A percentile compares a stretch with the other conserved stretches of the same genome.
Evolutionary conservation across 2,113 vertebrate species (phyloP).

Genomic region (Alethe castanea): DNA sequence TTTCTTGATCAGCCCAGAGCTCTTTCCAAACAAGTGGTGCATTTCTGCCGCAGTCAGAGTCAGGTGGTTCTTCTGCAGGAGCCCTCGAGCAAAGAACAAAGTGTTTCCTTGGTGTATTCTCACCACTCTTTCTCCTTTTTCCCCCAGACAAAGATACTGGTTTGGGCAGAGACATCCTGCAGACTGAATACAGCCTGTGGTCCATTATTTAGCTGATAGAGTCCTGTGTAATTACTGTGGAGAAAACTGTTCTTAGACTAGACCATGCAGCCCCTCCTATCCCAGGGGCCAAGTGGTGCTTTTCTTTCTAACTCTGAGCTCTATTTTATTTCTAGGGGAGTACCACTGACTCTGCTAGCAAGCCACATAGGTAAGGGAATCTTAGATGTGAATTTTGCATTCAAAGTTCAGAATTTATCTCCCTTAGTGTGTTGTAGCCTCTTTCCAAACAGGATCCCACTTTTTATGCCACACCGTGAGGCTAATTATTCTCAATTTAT

Average conservation of each 20-base stretch:
- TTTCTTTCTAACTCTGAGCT: neutral
- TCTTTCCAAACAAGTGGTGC: neutral
- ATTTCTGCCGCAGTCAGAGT: neutral
- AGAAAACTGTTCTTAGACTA: neutral
- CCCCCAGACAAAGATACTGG: neutral
- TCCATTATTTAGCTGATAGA: neutral
- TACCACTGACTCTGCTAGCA: neutral
- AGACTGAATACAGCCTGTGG: neutral
- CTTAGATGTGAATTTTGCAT: neutral
- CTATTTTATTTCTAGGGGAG: neutral
- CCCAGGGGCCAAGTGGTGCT: neutral
- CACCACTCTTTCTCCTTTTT: neutral
- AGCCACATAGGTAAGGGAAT: neutral
- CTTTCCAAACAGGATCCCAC: constrained; percentile 8
- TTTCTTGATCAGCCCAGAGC: neutral
- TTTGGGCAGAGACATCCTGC: neutral
- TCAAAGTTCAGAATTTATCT: neutral
- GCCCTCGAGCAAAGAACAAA: neutral
- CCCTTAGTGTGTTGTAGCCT: neutral
- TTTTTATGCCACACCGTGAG: constrained; percentile 45
- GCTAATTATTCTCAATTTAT: constrained; percentile 78
- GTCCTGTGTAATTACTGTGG: neutral
- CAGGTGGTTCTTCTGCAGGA: neutral
- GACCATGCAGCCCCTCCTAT: neutral
- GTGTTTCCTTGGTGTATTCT: neutral